Conservation (phyloP, 2,113 vertebrate species). For the Manacus vitellinus region DNA sequence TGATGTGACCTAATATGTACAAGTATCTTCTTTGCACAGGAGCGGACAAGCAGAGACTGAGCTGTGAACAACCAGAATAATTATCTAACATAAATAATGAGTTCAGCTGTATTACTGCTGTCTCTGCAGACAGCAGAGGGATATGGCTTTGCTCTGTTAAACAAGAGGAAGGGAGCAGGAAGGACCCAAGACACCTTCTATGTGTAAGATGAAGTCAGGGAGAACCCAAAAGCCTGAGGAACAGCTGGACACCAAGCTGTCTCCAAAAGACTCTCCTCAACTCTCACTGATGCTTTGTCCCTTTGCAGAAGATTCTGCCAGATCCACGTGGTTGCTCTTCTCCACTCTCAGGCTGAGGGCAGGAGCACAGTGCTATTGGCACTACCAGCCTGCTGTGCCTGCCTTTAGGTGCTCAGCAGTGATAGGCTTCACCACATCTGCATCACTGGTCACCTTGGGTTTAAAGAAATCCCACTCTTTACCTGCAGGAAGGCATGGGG, state of each 20-base stretch:
- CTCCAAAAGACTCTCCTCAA: rapidly evolving
- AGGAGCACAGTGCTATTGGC: background rate
- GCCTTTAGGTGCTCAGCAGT: rapidly evolving
- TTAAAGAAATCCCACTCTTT: background rate
- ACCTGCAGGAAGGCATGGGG: rapidly evolving
- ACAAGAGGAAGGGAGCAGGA: background rate
- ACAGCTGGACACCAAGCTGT: background rate
- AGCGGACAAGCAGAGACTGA: background rate
- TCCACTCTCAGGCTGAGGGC: background rate
- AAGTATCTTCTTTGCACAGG: background rate
- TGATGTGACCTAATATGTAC: background rate
- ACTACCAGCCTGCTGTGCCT: background rate
- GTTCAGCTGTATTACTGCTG: background rate
- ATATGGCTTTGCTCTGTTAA: background rate
- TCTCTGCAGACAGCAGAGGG: background rate
- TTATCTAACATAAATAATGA: rapidly evolving
- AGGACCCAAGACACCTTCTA: background rate
- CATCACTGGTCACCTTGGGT: rapidly evolving
- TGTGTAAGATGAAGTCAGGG: background rate
- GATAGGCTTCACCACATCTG: rapidly evolving
- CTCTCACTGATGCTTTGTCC: background rate
- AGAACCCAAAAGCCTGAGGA: background rate
- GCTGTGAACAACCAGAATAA: background rate
- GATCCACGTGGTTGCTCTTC: background rate
- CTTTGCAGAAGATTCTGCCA: background rate